phyloP scores from a whole-genome alignment of 2,888 invertebrate genomes.

The Andrena praecox region DNA sequence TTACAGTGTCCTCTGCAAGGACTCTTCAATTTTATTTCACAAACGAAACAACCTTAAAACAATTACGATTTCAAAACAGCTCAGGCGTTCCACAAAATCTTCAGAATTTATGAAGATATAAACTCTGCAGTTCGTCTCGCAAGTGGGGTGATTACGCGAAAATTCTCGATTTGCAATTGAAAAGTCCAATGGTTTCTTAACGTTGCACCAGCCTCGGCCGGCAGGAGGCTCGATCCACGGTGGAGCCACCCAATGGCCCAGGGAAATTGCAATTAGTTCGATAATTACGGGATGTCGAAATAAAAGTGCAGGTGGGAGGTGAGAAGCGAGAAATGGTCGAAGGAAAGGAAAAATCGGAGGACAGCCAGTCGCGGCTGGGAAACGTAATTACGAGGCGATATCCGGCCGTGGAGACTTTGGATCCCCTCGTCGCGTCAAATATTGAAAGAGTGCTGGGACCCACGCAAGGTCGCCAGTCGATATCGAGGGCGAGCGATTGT shows the following conservation, averaged over 20 bases:
- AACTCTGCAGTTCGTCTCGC: too few species aligned
- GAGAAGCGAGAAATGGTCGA: background rate
- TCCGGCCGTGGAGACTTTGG: conserved; percentile 22
- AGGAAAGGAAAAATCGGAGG: conserved; percentile 36
- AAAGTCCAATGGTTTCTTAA: too few species aligned
- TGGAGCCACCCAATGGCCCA: background rate
- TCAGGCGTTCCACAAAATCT: too few species aligned
- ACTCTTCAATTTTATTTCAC: too few species aligned
- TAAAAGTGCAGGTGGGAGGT: conserved; percentile 14
- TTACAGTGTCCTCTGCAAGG: too few species aligned
- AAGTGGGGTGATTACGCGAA: too few species aligned
- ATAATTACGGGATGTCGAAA: conserved; percentile 52
- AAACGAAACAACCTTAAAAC: too few species aligned
- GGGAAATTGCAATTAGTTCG: conserved; percentile 50
- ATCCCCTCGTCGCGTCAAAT: conserved; percentile 37
- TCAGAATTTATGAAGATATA: too few species aligned
- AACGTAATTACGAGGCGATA: conserved; percentile 55
- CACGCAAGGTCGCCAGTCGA: conserved; percentile 18
- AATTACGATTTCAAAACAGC: too few species aligned
- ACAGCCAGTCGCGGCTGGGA: conserved; percentile 4
- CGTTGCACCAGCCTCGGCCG: background rate
- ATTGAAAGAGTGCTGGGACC: conserved; percentile 45
- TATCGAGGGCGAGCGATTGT: conserved; percentile 48
- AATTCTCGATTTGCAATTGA: too few species aligned
- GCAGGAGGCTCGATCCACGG: background rate